Evolutionary conservation across 2,888 invertebrate species (phyloP).

Genomic region (Callimorpha dominula): DNA sequence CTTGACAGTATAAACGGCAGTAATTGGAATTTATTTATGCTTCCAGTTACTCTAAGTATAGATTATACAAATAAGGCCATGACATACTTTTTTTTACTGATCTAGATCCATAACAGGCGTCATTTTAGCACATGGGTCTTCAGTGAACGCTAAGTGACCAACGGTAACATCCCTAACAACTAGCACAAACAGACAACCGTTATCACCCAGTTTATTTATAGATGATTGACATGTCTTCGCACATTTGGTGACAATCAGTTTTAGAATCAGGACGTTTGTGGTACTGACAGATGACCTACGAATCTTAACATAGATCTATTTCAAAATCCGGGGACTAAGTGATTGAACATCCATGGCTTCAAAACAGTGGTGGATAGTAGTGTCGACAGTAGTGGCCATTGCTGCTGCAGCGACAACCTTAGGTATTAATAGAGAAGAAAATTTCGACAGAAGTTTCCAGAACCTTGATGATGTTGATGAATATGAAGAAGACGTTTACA

Average conservation of each 20-base stretch:
- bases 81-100: conserved; percentile 24
- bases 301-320: conserved; percentile 11
- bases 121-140: conserved; percentile 54
- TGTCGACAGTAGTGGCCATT: conserved; percentile 56
- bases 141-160: conserved; percentile 69
- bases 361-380: conserved; percentile 59
- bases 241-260: conserved; percentile 64
- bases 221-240: conserved; percentile 56
- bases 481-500: conserved; percentile 48
- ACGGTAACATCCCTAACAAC: conserved; percentile 78
- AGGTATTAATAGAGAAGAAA: conserved; percentile 26
- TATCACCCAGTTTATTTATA: conserved; percentile 79
- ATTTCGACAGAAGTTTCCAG: conserved; percentile 23
- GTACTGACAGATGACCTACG: conserved; percentile 39
- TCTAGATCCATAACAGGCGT: conserved; percentile 42
- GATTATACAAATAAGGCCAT: conserved; percentile 6
- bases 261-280: conserved; percentile 39
- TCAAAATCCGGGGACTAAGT: neutral
- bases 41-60: neutral
- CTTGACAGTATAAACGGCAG: neutral
- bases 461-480: conserved; percentile 32
- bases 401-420: conserved; percentile 63
- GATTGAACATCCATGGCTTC: conserved; percentile 54
- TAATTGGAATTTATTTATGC: neutral
- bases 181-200: conserved; percentile 78